Base-by-base conservation (phyloP, 2,113 vertebrate species). In the Benitochromis conjunctus region DNA sequence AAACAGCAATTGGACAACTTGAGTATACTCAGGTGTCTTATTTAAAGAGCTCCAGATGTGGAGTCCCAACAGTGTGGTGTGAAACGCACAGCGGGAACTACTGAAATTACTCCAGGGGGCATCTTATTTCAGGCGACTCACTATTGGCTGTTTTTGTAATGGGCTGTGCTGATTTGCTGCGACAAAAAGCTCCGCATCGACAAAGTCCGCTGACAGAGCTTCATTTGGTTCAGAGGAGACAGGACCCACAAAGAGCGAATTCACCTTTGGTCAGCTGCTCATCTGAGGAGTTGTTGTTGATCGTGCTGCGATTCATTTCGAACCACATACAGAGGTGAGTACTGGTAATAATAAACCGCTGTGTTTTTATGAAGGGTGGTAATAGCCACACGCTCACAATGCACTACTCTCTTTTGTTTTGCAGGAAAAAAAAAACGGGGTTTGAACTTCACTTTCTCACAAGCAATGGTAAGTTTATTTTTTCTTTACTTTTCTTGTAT, bases 111-210 rank as follows among this genome's bases (percentile, higher is more conserved):
- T 81, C 48, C 12, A 77, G 60, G 83, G 62, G 53, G 87, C 11
- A 13, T 92, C 90, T 83, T 34, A 74, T 95, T 93, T 92, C 89
- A 93, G 84, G 31, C 14, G 38, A 41, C 8, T 64, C 69, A 6
- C 84, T 51, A 96, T 96, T 96, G 95, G 96, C 66, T 84, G 88
- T 5, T 36, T 43, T 13, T 14, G 5, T 11, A 86, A 85, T 74
- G 92, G 90, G 1, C 29, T 4, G 38, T 55, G 56, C 89, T 95
- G 92, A 96, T 94, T 96, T 74, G 96, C 87, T 93, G 92, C 31
- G 5, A 13, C 13, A 57, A 60, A 83, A 80, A 74, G 21, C 71
- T 86, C 60, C 31, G 81, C 82, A 51, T 84, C 81, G 24, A 88
- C 56, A 95, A 96, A 94, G 48, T 80, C 80, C 21, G 2, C 92